Evolutionary conservation across 1,140 invertebrate species (phyloP), one percentile per base, ranked within the genome.

Genomic region (Eumaeus atala): DNA sequence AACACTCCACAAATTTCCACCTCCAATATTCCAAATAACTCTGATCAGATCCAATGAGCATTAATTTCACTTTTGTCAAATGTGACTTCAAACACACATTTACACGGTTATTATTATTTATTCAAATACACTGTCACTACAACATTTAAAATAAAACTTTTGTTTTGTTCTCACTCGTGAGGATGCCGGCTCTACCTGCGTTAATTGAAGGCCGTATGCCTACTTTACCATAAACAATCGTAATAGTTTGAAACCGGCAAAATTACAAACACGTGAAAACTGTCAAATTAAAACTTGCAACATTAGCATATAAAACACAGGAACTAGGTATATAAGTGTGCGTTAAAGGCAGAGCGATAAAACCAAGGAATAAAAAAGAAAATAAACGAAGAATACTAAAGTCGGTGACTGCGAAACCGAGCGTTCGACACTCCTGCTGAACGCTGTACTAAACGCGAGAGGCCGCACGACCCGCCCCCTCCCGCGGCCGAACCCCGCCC

Each of bases 331-430:
- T 33, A 9, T 12, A 6, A 34, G 51, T 28, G 38, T 47, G 28
- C 28, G 40, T 33, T 34, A 16, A 35, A 67, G 66, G 65, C 64
- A 65, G 65, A 75, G 66, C 71, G 72, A 74, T 65, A 83, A 86
- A 84, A 78, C 74, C 84, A 86, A 86, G 74, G 80, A 86, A 84
- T 84, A 83, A 79, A 86, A 86, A 86, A 86, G 81, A 84, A 86
- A 86, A 86, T 81, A 84, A 86, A 84, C 76, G 79, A 84, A 84
- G 76, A 86, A 82, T 54, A 82, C 75, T 79, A 84, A 85, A 79
- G 69, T 83, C 74, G 79, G 70, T 74, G 77, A 77, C 72, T 78
- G 72, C 66, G 54, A 75, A 83, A 77, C 74, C 80, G 78, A 72
- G 80, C 83, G 83, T 83, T 77, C 83, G 80, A 75, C 78, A 81